Evolutionary conservation across 2,113 vertebrate genomes (phyloP).

Genomic region (Bufo gargarizans): DNA sequence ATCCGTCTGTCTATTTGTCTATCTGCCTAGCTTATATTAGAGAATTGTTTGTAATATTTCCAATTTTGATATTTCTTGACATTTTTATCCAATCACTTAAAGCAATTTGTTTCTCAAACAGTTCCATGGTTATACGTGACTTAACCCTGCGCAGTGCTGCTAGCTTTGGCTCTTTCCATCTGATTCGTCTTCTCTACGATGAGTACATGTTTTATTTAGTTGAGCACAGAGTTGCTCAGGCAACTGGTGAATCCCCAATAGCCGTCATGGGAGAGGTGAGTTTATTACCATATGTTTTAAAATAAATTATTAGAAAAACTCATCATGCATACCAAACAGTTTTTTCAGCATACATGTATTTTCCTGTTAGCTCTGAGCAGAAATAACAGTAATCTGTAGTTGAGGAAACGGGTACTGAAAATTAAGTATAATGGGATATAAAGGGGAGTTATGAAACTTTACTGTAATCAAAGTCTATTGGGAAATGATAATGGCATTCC

Average conservation of each 20-base stretch:
- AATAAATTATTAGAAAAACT: background rate
- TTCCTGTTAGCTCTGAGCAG: background rate
- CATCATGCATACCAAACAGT: background rate
- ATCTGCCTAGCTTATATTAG: no score
- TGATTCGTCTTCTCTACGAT: slow-evolving; percentile 83
- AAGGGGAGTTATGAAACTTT: background rate
- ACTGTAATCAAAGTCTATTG: no score
- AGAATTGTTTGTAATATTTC: no score
- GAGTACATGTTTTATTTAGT: slow-evolving; percentile 87
- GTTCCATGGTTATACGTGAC: slow-evolving; percentile 85
- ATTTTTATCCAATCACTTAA: background rate
- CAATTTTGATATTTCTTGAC: background rate
- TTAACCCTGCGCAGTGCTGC: slow-evolving; percentile 83
- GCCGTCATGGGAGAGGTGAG: slow-evolving; percentile 87
- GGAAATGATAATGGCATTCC: no score
- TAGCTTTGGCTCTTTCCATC: slow-evolving; percentile 85
- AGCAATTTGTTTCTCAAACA: slow-evolving; percentile 68
- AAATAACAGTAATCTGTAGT: background rate
- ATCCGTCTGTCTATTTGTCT: no score
- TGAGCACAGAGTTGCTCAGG: slow-evolving; percentile 83
- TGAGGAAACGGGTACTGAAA: background rate
- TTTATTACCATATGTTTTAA: slow-evolving; percentile 41
- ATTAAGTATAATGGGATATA: background rate
- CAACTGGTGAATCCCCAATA: slow-evolving; percentile 82
- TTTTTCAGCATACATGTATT: background rate